Evolutionary conservation across 1,140 invertebrate genomes (phyloP), one percentile per base, ranked within the genome.

Genomic region (Drosophila nasuta): DNA sequence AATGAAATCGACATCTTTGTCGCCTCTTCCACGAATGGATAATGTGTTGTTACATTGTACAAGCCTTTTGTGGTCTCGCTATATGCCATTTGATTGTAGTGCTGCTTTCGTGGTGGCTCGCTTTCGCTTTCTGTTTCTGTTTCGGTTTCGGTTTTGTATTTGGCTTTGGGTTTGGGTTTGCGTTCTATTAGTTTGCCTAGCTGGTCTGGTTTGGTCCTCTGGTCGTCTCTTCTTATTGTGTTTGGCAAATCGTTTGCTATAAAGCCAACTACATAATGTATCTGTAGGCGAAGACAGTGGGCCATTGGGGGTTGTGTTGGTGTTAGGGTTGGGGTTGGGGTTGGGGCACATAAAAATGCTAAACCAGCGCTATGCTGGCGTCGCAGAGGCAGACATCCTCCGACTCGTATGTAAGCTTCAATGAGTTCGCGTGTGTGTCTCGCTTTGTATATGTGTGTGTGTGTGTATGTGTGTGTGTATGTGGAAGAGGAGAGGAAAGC

Each of bases 261-360:
- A 88, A 88, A 88, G 83, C 80, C 83, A 88, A 88, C 82, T 86
- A 82, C 82, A 87, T 87, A 88, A 89, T 88, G 85, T 88, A 80
- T 86, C 76, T 77, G 75, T 88, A 82, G 79, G 79, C 79, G 33
- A 48, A 57, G 51, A 10, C 35, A 38, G 35, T 11, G 35, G 35
- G 35, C 8, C 2, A 38, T 38, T 8, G 35, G 35, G 35, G 57
- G 45, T 15, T 33, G 35, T 35, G n/a, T n/a, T n/a, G n/a, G n/a
- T n/a, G n/a, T n/a, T n/a, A n/a, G n/a, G n/a, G n/a, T n/a, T n/a
- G n/a, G 33, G 33, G 33, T 8, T 38, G 35, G 35, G 69, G 46
- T 33, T 11, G 70, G 58, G 73, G 63, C 60, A 69, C 77, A 88
- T 80, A 87, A 87, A 87, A 87, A 88, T 87, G 77, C 83, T 88